Percentiles rank a stretch among this genome's conserved stretches.
Evolutionary conservation across 2,888 invertebrate species (phyloP).

Genomic region (Elysia crispata): DNA sequence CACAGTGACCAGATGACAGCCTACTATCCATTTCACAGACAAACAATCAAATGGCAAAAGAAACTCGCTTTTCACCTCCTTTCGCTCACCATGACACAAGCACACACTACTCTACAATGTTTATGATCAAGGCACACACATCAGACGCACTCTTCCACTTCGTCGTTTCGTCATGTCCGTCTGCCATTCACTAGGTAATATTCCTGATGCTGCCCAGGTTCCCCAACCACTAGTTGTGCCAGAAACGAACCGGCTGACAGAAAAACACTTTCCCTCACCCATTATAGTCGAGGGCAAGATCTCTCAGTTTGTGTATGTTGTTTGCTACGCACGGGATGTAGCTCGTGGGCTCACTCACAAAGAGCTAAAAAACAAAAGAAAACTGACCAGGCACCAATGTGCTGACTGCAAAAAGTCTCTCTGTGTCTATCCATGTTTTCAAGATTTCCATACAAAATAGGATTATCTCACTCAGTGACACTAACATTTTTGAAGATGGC

Average conservation of each 20-base stretch:
- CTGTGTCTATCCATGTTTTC: conserved; percentile 11
- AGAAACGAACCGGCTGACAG: background rate
- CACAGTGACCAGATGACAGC: conserved; percentile 29
- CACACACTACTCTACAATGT: conserved; percentile 22
- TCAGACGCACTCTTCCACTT: background rate
- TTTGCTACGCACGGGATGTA: background rate
- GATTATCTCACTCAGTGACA: background rate
- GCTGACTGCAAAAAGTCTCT: background rate
- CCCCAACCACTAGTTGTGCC: background rate
- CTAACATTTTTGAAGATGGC: too few species aligned
- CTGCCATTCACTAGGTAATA: background rate
- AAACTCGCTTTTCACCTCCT: conserved; percentile 14
- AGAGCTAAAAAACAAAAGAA: background rate
- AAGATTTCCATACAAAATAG: background rate
- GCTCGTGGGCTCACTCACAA: background rate
- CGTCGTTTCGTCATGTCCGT: background rate
- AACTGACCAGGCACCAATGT: background rate
- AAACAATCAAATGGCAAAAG: conserved; percentile 14
- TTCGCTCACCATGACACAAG: conserved; percentile 16
- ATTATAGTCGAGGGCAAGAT: background rate
- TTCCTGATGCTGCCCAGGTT: background rate
- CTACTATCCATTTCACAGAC: conserved; percentile 22
- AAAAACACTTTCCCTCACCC: background rate
- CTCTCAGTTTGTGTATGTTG: background rate
- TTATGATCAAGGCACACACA: background rate